A percentile compares a stretch with the other conserved stretches of the same genome.
phyloP scores from a whole-genome alignment of 2,797 vertebrate genomes.

The Denticeps clupeoides region DNA sequence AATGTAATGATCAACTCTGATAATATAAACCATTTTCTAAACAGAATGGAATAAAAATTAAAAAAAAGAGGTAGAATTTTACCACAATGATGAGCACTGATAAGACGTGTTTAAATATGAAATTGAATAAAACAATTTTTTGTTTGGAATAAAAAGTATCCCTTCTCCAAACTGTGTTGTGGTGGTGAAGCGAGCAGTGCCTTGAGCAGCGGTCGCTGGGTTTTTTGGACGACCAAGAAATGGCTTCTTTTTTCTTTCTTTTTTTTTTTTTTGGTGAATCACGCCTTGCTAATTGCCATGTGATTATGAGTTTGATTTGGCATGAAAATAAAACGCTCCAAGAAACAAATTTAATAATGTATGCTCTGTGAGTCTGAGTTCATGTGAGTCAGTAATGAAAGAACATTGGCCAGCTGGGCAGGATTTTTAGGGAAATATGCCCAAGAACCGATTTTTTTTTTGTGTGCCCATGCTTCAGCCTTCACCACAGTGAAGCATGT shows the following conservation, averaged over 20 bases:
- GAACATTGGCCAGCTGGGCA: slow-evolving; percentile 1
- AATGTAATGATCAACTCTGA: slow-evolving; percentile 44
- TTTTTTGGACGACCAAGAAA: slow-evolving; percentile 10
- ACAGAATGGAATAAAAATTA: slow-evolving; percentile 42
- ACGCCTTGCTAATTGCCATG: slow-evolving; percentile 51
- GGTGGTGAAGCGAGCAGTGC: slow-evolving; percentile 44
- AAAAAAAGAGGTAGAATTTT: slow-evolving; percentile 26
- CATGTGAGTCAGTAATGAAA: slow-evolving; percentile 36
- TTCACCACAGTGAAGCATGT: too few species aligned
- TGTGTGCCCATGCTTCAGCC: too few species aligned
- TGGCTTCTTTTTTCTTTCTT: too few species aligned
- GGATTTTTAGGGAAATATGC: neutral
- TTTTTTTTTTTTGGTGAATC: slow-evolving; percentile 45
- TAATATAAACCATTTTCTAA: slow-evolving; percentile 43
- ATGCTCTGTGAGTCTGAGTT: slow-evolving; percentile 44
- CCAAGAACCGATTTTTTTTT: too few species aligned
- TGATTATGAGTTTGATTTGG: slow-evolving; percentile 51
- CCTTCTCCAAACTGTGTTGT: slow-evolving; percentile 55
- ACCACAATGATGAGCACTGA: slow-evolving; percentile 50
- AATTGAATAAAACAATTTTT: slow-evolving; percentile 52
- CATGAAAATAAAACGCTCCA: slow-evolving; percentile 48
- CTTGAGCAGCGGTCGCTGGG: slow-evolving; percentile 34
- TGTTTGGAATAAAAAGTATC: slow-evolving; percentile 64
- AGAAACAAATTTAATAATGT: slow-evolving; percentile 50
- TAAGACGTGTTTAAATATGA: slow-evolving; percentile 51